Base-by-base conservation (phyloP, 2,113 vertebrate genomes). In the Epinephelus fuscoguttatus region DNA sequence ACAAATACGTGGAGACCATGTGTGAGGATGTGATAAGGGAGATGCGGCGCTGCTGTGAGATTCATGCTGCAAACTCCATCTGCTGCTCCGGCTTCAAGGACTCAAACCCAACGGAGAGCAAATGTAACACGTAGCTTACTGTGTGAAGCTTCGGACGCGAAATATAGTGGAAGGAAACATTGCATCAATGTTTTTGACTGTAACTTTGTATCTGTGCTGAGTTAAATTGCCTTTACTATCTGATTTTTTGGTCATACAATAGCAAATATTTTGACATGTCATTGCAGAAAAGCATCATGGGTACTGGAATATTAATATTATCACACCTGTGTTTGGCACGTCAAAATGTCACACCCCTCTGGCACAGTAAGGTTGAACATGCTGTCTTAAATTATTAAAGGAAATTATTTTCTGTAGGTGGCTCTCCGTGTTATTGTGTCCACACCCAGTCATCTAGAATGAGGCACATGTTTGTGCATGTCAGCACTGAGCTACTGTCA, bases 81-180 rank as follows among this genome's bases (percentile, higher is more conserved):
- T 94, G 94, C 85, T 94, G 94, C 69, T 92, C 91, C 14, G 94
- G 94, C 1, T 94, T 94, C 74, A 92, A 82, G 60, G 81, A 91
- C 23, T 45, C 88, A 3, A 81, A 85, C 52, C 62, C 80, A 1
- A 10, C 55, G 3, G 73, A 89, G 25, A 80, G 21, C 52, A 84
- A 70, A 67, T 83, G 25, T 21, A 62, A n/a, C 14, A 19, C 67
- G 5, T 82, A 77, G 62, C 1, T 49, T 4, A 6, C 3, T 40
- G 21, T 19, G 8, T 11, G 5, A 4, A 23, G 9, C 8, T 9
- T 42, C 21, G 27, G 19, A n/a, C 52, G 55, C 18, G 1, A 14
- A 61, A n/a, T 25, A 7, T 23, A 23, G 9, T 1, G 50, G 13
- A n/a, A 55, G 52, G 3, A 25, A 49, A 60, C 45, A 70, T 14